These are phyloP conservation scores for Syngnathus scovelli DNA, from an alignment of 2,113 vertebrate species.

Conservation along the genomic window DNA sequence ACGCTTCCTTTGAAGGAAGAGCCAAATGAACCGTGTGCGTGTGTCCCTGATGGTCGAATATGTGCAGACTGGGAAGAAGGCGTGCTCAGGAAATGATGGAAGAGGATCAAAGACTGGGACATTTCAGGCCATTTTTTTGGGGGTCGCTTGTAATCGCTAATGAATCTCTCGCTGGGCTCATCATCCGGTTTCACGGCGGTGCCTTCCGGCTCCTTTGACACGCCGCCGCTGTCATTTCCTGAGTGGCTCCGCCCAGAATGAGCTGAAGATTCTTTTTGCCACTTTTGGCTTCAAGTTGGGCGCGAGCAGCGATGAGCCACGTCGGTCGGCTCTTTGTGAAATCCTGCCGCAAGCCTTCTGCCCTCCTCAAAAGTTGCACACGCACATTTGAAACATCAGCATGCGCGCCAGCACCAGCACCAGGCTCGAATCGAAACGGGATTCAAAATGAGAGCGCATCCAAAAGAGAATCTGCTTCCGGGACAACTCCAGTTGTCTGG, in stretches of 20 bases:
- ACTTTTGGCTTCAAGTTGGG: slow-evolving; percentile 11
- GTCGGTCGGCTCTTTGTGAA: background rate
- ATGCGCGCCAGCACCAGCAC: no score
- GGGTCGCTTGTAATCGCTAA: background rate
- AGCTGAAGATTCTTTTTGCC: background rate
- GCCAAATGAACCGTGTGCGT: slow-evolving; percentile 34
- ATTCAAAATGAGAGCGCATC: background rate
- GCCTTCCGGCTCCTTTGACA: slow-evolving; percentile 11
- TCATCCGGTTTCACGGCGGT: slow-evolving; percentile 1
- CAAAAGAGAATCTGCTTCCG: background rate
- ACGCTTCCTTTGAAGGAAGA: slow-evolving; percentile 32
- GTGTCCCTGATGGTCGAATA: slow-evolving; percentile 24
- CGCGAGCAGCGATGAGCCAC: no score
- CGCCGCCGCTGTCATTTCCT: background rate
- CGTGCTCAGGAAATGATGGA: background rate
- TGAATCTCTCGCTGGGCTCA: slow-evolving; percentile 1
- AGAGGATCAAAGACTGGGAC: slow-evolving; percentile 17
- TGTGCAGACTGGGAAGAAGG: slow-evolving; percentile 9
- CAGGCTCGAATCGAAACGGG: background rate
- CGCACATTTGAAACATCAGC: background rate
- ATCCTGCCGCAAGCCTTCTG: background rate
- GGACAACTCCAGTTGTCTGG: background rate
- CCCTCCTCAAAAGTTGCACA: background rate
- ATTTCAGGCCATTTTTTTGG: background rate
- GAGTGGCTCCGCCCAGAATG: slow-evolving; percentile 5